These are phyloP conservation scores for Tenebrio molitor DNA, from an alignment of 1,140 invertebrate species.

Conservation along the genomic window DNA sequence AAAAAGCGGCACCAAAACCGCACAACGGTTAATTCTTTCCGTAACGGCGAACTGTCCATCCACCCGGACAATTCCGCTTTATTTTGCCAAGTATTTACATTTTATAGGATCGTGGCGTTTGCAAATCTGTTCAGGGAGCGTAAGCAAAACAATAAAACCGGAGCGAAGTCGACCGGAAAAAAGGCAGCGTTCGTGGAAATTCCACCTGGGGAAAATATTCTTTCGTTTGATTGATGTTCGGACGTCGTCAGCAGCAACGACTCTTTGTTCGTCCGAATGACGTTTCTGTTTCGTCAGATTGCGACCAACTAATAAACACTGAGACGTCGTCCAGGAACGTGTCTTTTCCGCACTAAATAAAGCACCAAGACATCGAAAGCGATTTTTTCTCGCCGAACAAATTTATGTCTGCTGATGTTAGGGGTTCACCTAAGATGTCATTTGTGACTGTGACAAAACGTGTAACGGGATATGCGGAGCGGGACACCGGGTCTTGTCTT, in stretches of 20 bases:
- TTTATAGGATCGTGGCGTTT: slow-evolving; percentile 5
- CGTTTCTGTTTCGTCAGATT: background rate
- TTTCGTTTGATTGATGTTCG: background rate
- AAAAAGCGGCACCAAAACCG: background rate
- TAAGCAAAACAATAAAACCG: slow-evolving; percentile 16
- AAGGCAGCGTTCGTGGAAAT: background rate
- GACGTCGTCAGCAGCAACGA: slow-evolving; percentile 2
- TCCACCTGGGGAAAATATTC: too few species aligned
- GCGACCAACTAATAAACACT: background rate
- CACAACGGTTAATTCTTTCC: slow-evolving; percentile 8
- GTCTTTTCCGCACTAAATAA: too few species aligned
- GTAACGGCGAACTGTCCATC: background rate
- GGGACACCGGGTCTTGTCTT: background rate
- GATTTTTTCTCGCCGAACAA: background rate
- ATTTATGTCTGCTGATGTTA: background rate
- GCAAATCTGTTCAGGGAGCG: background rate
- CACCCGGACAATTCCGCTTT: slow-evolving; percentile 1
- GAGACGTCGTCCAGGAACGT: background rate
- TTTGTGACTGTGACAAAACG: slow-evolving; percentile 10
- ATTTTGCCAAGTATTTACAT: slow-evolving; percentile 1
- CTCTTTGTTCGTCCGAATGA: background rate
- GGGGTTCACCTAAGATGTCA: background rate
- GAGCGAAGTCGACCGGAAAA: background rate
- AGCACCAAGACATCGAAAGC: too few species aligned
- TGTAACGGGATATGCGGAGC: background rate